These are phyloP conservation scores for Rhinoptilus africanus DNA, from an alignment of 2,113 vertebrate species.

Conservation along the genomic window DNA sequence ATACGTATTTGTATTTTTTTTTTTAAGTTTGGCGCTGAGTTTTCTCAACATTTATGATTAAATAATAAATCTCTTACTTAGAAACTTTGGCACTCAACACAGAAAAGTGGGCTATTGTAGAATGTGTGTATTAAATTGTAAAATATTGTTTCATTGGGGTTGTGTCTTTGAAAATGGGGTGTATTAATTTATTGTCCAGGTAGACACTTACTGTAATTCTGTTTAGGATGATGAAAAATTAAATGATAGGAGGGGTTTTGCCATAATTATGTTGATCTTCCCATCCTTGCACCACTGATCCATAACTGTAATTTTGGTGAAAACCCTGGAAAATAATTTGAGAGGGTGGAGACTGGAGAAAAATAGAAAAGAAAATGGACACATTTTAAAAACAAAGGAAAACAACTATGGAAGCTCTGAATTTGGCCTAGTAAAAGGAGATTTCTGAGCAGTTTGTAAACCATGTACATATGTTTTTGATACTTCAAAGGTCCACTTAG, in stretches of 20 bases:
- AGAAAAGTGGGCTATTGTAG: neutral
- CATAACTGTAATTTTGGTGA: neutral
- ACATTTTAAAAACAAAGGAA: neutral
- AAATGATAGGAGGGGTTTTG: neutral
- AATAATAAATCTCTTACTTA: neutral
- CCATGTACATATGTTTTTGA: neutral
- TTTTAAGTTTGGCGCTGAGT: neutral
- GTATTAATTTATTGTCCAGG: neutral
- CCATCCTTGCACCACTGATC: neutral
- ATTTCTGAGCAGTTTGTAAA: neutral
- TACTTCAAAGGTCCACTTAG: neutral
- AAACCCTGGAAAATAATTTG: neutral
- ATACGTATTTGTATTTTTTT: neutral
- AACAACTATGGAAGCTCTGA: neutral
- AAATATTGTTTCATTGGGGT: neutral
- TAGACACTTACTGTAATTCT: neutral
- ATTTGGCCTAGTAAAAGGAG: neutral
- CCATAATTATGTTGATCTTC: neutral
- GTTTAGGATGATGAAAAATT: neutral
- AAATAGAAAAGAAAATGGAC: neutral
- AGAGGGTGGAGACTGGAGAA: neutral
- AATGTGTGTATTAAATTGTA: neutral
- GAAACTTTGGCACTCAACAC: neutral
- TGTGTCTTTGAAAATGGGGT: neutral
- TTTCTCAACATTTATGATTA: slow-evolving; percentile 39